Base-by-base conservation (phyloP, 1,140 invertebrate species). In the Anoplophora glabripennis region DNA sequence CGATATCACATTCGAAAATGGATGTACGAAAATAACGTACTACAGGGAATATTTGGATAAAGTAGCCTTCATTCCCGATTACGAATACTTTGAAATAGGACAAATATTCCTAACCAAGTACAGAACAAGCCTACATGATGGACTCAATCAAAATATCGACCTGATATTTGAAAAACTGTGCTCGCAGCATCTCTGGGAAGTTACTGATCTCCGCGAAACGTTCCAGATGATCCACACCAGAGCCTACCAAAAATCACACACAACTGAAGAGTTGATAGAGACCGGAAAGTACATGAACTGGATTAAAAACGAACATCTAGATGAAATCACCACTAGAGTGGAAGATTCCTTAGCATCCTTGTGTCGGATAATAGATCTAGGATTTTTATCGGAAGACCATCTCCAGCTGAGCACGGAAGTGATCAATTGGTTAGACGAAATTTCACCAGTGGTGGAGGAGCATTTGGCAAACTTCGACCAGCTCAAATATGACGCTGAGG, bases 401-500 rank as follows among this genome's bases (percentile, higher is more conserved):
- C 84, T 84, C 0, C 78, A 81, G 40, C 73, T 89, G 36, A 79
- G 80, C 17, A 70, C 78, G 28, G 83, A 84, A 57, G 87, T 86
- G 2, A 81, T 89, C 1, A 86, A 84, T 66, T 90, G 88, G 89
- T 70, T 88, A 9, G 78, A 81, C 53, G 79, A 84, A 51, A 89
- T 90, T 11, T 81, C 84, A 67, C 84, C 85, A 1, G 83, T 89
- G 52, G 83, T 90, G 62, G 83, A 88, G 17, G 82, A 83, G 71
- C 88, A 88, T 70, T 81, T 83, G 44, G 78, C 81, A 15, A 81
- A 86, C 51, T 86, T 86, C 70, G 91, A 94, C 75, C 82, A 85
- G 21, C 85, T 84, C 41, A 93, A 92, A 77, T 86, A 83, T 47
- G 83, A 87, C 53, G 87, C 92, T 68, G 91, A 94, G 77, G 89